Conservation (phyloP, 53 echinoderm and acorn worm species). For the Holothuria leucospilota region DNA sequence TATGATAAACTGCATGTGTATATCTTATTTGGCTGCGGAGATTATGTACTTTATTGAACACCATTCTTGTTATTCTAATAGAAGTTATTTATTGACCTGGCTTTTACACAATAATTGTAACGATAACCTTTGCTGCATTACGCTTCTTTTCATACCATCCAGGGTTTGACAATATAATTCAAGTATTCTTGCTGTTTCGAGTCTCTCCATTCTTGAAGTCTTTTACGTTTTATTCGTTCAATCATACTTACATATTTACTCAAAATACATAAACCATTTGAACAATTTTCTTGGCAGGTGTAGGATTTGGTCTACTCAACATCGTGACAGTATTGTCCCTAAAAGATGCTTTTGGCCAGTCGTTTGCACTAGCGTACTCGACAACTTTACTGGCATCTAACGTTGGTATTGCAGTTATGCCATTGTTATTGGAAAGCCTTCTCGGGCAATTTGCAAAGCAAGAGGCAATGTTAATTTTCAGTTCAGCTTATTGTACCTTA, state of each 20-base stretch:
- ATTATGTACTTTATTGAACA: too few relatives aligned
- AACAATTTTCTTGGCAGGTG: neutral
- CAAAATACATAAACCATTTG: neutral
- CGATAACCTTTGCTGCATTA: too few relatives aligned
- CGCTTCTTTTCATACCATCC: too few relatives aligned
- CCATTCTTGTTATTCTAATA: too few relatives aligned
- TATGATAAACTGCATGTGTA: too few relatives aligned
- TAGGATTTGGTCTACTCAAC: constrained; percentile 31
- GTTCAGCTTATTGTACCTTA: neutral
- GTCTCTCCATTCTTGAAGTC: too few relatives aligned
- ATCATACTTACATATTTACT: neutral
- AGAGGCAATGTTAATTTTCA: neutral
- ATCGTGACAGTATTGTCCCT: constrained; percentile 27
- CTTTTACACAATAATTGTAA: too few relatives aligned
- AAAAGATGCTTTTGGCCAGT: constrained; percentile 4
- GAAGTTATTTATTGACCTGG: too few relatives aligned
- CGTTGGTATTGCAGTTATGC: neutral
- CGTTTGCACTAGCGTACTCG: constrained; percentile 1
- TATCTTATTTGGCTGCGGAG: too few relatives aligned
- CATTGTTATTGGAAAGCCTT: neutral
- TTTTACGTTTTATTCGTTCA: neutral
- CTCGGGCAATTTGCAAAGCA: neutral
- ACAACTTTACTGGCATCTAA: neutral
- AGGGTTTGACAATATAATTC: too few relatives aligned
- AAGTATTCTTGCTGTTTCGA: too few relatives aligned